phyloP scores from a whole-genome alignment of 2,888 invertebrate species.

The Drosophila longiperda region DNA sequence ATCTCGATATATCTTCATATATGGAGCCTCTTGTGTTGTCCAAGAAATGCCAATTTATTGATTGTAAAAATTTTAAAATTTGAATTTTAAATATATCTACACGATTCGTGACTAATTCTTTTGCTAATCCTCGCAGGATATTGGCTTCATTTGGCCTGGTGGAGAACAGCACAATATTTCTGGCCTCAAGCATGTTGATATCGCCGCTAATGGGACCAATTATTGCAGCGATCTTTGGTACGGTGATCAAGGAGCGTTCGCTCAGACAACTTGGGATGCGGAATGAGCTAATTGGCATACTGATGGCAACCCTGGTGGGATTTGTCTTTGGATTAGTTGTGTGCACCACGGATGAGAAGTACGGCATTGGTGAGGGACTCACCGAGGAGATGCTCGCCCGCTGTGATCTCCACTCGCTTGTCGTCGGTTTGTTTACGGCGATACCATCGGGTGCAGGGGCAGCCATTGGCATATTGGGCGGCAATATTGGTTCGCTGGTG shows the following conservation, averaged over 20 bases:
- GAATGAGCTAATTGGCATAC: slow-evolving; percentile 89
- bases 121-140: slow-evolving; percentile 85
- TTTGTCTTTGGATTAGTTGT: slow-evolving; percentile 89
- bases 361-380: slow-evolving; percentile 87
- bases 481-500: slow-evolving; percentile 91
- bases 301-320: slow-evolving; percentile 88
- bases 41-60: too few species aligned
- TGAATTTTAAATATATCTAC: not conserved
- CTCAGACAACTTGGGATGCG: slow-evolving; percentile 88
- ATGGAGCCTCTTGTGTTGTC: too few species aligned
- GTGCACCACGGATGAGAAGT: slow-evolving; percentile 86
- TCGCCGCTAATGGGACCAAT: slow-evolving; percentile 93
- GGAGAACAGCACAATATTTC: slow-evolving; percentile 90
- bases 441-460: slow-evolving; percentile 92
- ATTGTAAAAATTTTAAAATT: too few species aligned
- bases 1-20: too few species aligned
- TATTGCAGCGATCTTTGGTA: slow-evolving; percentile 91
- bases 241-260: slow-evolving; percentile 88
- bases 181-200: slow-evolving; percentile 93
- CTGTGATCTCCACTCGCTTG: slow-evolving; percentile 88
- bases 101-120: not conserved
- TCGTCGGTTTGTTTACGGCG: slow-evolving; percentile 91
- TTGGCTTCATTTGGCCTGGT: slow-evolving; percentile 90
- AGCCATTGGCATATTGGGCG: slow-evolving; percentile 91
- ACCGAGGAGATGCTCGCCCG: slow-evolving; percentile 89